These are phyloP conservation scores for Dasyprocta punctata DNA, from an alignment of 2,113 vertebrate genomes.

Conservation along the genomic window DNA sequence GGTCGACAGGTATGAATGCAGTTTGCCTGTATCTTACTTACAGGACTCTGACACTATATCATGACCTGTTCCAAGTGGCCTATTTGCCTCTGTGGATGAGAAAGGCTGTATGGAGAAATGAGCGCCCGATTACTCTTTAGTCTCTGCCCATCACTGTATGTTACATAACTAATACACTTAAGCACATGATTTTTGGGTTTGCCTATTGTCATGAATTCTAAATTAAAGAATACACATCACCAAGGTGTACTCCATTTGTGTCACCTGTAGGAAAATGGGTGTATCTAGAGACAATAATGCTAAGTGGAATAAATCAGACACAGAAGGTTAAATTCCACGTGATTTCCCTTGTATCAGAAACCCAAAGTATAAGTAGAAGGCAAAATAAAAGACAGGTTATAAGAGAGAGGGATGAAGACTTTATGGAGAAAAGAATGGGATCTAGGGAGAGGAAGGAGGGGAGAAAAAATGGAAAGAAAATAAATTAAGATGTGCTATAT, in stretches of 20 bases:
- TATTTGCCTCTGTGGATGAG: background rate
- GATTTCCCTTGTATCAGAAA: background rate
- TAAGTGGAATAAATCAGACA: background rate
- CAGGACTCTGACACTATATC: no score
- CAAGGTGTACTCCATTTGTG: background rate
- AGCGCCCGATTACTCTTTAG: background rate
- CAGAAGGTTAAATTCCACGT: background rate
- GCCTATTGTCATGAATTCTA: accelerated
- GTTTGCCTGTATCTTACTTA: background rate
- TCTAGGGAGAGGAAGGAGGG: background rate
- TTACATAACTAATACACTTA: background rate
- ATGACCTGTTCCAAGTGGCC: background rate
- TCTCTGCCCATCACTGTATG: background rate
- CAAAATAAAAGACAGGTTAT: background rate
- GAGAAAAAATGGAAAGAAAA: background rate
- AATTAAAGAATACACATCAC: accelerated
- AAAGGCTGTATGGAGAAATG: background rate
- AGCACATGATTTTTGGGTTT: background rate
- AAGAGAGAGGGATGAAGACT: background rate
- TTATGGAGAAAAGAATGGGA: background rate
- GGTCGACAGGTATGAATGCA: background rate
- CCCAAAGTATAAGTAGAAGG: background rate
- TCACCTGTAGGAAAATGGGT: background rate
- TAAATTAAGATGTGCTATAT: background rate
- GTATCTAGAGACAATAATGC: background rate